Evolutionary conservation across 2,888 invertebrate species (phyloP).

Genomic region (Lasioglossum vierecki): DNA sequence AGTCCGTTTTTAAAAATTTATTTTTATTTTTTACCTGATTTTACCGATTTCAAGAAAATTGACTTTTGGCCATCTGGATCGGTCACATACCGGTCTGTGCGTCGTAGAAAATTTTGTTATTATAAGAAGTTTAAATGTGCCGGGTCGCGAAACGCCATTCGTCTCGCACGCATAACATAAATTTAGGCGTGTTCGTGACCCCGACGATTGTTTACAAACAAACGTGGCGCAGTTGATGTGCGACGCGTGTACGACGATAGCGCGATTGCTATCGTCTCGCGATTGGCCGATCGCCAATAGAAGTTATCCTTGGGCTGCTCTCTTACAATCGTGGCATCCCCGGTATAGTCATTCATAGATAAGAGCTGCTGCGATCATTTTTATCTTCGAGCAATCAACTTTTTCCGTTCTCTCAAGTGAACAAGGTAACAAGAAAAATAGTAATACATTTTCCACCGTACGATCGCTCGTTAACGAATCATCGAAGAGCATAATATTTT

Average conservation of each 20-base stretch:
- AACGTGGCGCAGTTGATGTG: slow-evolving; percentile 33
- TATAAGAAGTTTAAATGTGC: too few species aligned
- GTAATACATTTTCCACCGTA: background rate
- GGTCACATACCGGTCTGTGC: too few species aligned
- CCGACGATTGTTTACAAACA: slow-evolving; percentile 46
- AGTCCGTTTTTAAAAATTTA: too few species aligned
- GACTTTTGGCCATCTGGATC: too few species aligned
- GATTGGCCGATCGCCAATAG: slow-evolving; percentile 52
- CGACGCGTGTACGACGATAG: slow-evolving; percentile 26
- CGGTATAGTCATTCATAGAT: slow-evolving; percentile 45
- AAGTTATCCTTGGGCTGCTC: slow-evolving; percentile 55
- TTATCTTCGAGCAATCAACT: background rate
- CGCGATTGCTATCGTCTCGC: background rate
- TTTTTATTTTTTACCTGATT: too few species aligned
- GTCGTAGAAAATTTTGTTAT: too few species aligned
- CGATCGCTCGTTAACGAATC: background rate
- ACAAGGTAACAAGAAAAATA: background rate
- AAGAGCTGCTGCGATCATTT: slow-evolving; percentile 7
- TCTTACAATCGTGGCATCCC: slow-evolving; percentile 1
- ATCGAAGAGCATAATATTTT: background rate
- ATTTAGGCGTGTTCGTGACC: background rate
- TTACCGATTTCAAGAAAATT: too few species aligned
- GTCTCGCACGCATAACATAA: background rate
- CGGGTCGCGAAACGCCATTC: too few species aligned
- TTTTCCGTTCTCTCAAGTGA: background rate